phyloP scores from a whole-genome alignment of 1,140 invertebrate genomes.

The Zaprionus vittiger region DNA sequence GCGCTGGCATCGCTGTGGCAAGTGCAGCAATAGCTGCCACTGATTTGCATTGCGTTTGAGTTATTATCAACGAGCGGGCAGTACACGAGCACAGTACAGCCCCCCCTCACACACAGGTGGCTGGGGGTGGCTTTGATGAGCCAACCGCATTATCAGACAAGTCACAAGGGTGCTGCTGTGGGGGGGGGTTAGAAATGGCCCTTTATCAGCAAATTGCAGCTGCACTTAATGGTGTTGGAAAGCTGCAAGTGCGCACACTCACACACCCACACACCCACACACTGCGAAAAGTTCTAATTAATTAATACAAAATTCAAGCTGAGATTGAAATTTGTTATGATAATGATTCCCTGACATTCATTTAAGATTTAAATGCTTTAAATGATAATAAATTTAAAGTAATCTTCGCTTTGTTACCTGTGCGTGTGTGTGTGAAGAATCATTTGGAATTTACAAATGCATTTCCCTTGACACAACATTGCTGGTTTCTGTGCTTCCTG shows the following conservation, averaged over 20 bases:
- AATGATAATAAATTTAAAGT: conserved; percentile 27
- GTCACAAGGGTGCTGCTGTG: background rate
- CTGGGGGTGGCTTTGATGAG: conserved; percentile 8
- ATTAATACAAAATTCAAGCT: background rate
- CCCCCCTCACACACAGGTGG: background rate
- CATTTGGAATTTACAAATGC: conserved; percentile 73
- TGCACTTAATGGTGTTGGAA: background rate
- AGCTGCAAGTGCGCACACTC: background rate
- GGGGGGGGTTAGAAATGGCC: background rate
- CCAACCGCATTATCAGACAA: conserved; percentile 25
- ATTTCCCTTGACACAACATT: conserved; percentile 59
- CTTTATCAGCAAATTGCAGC: conserved; percentile 59
- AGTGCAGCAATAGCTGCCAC: conserved; percentile 38
- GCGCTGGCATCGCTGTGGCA: conserved; percentile 44
- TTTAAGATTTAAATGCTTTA: background rate
- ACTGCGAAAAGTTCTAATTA: background rate
- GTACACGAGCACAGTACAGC: background rate
- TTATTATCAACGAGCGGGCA: conserved; percentile 57
- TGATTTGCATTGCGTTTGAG: conserved; percentile 61
- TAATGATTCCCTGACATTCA: background rate
- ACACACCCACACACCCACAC: background rate
- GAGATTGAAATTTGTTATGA: background rate
- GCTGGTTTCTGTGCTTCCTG: conserved; percentile 11
- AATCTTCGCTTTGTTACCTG: conserved; percentile 10
- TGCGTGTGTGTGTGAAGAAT: conserved; percentile 32